Evolutionary conservation across 2,797 vertebrate genomes (phyloP), one percentile per base, ranked within the genome.

Genomic region (Sebastes paucispinis): DNA sequence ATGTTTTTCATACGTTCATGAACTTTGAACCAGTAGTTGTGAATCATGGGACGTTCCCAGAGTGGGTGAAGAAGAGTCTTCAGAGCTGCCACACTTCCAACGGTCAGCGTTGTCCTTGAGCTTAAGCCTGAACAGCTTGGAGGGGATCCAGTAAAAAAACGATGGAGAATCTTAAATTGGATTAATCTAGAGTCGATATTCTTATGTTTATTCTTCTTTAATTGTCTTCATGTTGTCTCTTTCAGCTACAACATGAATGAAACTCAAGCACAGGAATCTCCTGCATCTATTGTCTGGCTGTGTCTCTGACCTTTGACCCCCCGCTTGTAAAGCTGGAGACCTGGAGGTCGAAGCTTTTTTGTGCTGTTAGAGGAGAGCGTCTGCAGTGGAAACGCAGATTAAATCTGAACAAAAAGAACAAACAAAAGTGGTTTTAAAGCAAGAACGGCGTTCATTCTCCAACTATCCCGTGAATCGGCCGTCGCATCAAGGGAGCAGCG

Each of bases 251-350:
- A 1, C 5, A 0, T 18, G 60, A 69, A 22, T 59, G 47, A 72
- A 67, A 47, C 43, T 27, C 29, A 11, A 7, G 16, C 43, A 4
- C n/a, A 73, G 63, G 54, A 54, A 47, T 54, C 57, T 57, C 6
- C 69, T 3, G 25, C 70, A 12, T 27, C 78, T 31, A 12, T 82
- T 79, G 80, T 79, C 64, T 1, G 22, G 2, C 50, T 43, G 59
- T 7, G 62, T 54, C 54, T 68, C 34, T 80, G 88, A 89, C 89
- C 90, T 91, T 72, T 89, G 88, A 88, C 91, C 90, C 47, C 1
- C 1, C 0, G 3, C 16, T 63, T 29, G 58, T 76, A 29, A 75
- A 87, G 85, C 80, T 2, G 55, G 34, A 69, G 74, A 57, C 32
- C 27, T 39, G 20, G 4, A 72, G 73, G 43, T 60, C 20, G 6